Conservation (phyloP, 1,140 invertebrate species). For the Nebria ingens region DNA sequence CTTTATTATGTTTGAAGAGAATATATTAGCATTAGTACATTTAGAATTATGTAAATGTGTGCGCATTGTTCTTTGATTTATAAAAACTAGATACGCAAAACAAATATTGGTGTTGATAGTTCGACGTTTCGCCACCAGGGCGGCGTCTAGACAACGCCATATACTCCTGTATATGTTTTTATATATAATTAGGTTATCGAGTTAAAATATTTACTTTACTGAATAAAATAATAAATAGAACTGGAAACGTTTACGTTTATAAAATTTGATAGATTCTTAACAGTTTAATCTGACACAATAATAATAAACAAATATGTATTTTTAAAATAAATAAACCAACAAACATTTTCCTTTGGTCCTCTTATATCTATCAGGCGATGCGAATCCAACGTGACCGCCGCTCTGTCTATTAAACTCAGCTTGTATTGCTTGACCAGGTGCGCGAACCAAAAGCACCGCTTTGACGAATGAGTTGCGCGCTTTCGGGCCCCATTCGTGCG, state of each 20-base stretch:
- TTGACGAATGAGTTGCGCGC: conserved; percentile 48
- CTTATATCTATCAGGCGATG: conserved; percentile 49
- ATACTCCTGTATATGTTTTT: too few relatives aligned
- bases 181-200: too few relatives aligned
- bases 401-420: conserved; percentile 62
- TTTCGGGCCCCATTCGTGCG: conserved; percentile 57
- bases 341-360: conserved; percentile 49
- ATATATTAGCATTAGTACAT: too few relatives aligned
- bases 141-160: too few relatives aligned
- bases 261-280: background rate
- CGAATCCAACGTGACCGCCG: conserved; percentile 60
- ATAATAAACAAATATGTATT: background rate
- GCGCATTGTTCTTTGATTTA: too few relatives aligned
- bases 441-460: conserved; percentile 57
- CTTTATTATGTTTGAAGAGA: too few relatives aligned
- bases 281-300: background rate
- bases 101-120: too few relatives aligned
- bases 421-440: conserved; percentile 58
- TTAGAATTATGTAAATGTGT: too few relatives aligned
- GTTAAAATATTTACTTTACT: too few relatives aligned
- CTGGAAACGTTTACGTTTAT: background rate
- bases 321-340: conserved; percentile 19
- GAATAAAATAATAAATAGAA: background rate
- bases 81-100: too few relatives aligned
- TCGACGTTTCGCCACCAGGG: too few relatives aligned